Evolutionary conservation across 2,113 vertebrate species (phyloP), one percentile per base, ranked within the genome.

Genomic region (Carlito syrichta): DNA sequence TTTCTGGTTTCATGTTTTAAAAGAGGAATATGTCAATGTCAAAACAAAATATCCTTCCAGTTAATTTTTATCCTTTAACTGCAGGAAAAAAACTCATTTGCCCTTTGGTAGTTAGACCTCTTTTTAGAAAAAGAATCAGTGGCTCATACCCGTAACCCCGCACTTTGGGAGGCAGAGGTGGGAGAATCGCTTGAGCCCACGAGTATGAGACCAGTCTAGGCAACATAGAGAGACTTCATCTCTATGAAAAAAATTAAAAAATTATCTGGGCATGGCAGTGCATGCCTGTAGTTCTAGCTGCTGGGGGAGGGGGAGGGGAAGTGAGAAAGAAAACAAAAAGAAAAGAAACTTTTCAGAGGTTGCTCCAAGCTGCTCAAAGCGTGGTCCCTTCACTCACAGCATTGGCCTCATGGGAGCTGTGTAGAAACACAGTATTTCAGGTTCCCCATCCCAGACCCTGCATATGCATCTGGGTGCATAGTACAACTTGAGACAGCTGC

Each of bases 21-120:
- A 71, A 81, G 30, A 93, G 19, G 35, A 94, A 85, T 56, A 76
- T 3, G 66, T 52, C 78, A 45, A 27, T 63, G 73, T 79, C 71
- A 60, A 90, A 92, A 81, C 54, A 5, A 92, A 82, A n/a, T 62
- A 8, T 74, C 48, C 30, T 3, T 77, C 35, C 13, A 66, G 62
- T 84, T 95, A 58, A 40, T 74, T 50, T 95, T 92, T 86, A 85
- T 78, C 20, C 52, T 91, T 94, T 91, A 95, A 77, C 19, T n/a
- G 76, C 12, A 83, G 81, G n/a, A 89, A 43, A 73, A 50, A 54
- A 68, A 16, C 32, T 14, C 2, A 58, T 62, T 78, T 40, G 30
- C 43, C 22, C 35, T 92, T 91, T 74, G 38, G 58, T 50, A 93
- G 86, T 11, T 83, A 76, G 43, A 74, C 48, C 58, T 81, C 43